Evolutionary conservation across 2,888 invertebrate genomes (phyloP), one percentile per base, ranked within the genome.

Genomic region (Endotricha flammealis): DNA sequence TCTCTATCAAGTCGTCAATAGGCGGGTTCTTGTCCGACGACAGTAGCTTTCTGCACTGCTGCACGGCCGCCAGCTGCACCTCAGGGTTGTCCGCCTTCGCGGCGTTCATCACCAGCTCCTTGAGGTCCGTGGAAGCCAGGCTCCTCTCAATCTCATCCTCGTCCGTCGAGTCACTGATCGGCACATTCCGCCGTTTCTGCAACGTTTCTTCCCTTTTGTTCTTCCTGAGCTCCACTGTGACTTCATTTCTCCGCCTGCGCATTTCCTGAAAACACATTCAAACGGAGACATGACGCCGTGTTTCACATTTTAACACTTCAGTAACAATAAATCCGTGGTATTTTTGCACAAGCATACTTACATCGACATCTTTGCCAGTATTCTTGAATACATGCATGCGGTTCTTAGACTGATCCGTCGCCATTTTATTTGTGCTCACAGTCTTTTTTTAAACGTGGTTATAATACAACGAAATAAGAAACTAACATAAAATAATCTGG

Each of bases 311-410:
- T 12, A 20, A 8, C 4, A 5, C n/a, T 8, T 11, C 7, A 7
- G 7, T 14, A 11, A 11, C 22, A 11, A 10, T 9, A 16, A 23
- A 36, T 28, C n/a, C 22, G 16, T 7, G 24, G 10, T 37, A 16
- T 29, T 28, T 39, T 41, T 40, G 31, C 29, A 29, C 24, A 40
- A 17, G 39, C 33, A 32, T 80, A 92, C 95, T 93, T 90, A 97
- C 98, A 89, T 98, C 98, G 87, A 96, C 96, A 90, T 99, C 98
- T 90, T 98, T 99, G 73, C 98, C 98, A 90, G 96, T 96, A 91
- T 99, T 98, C 93, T 99, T 99, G 88, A 97, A 97, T 80, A 92
- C 94, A 87, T 94, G 93, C 90, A 95, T 92, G 88, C 96, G 93
- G 90, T 92, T 93, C 90, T 92, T 93, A 88, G 88, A 89, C 85